phyloP scores from a whole-genome alignment of 2,888 invertebrate genomes.

The Neoitamus cyanurus region DNA sequence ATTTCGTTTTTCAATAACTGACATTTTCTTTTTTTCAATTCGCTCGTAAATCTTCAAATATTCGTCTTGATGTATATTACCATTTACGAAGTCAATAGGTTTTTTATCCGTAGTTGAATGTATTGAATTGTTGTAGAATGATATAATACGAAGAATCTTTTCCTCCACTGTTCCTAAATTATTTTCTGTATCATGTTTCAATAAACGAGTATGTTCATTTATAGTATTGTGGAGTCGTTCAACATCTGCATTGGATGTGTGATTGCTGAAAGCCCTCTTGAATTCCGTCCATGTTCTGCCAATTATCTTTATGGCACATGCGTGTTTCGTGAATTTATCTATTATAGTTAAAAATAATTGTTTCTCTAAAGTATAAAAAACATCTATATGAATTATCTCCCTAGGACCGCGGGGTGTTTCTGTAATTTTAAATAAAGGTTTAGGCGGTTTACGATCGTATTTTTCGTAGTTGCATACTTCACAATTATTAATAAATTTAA shows the following conservation, averaged over 20 bases:
- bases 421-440: conserved; percentile 3
- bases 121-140: conserved; percentile 11
- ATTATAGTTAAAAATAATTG: conserved; percentile 46
- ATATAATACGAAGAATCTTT: neutral
- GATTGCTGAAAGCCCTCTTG: conserved; percentile 6
- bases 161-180: neutral
- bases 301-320: conserved; percentile 25
- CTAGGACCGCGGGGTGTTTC: conserved; percentile 14
- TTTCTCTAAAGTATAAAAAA: conserved; percentile 46
- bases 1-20: neutral
- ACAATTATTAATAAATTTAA: no score
- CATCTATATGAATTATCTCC: conserved; percentile 45
- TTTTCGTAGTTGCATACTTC: no score
- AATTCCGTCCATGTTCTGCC: conserved; percentile 43
- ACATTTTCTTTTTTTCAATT: conserved; percentile 3
- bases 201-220: neutral
- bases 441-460: neutral
- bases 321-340: conserved; percentile 45
- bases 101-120: conserved; percentile 33
- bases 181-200: neutral
- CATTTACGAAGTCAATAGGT: conserved; percentile 36
- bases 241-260: neutral
- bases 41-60: neutral
- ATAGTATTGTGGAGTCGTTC: neutral
- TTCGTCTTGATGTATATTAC: neutral